A percentile compares a stretch with the other conserved stretches of the same genome.
Conservation (phyloP, 2,888 invertebrate species). For the Tricholauxania praeusta region DNA sequence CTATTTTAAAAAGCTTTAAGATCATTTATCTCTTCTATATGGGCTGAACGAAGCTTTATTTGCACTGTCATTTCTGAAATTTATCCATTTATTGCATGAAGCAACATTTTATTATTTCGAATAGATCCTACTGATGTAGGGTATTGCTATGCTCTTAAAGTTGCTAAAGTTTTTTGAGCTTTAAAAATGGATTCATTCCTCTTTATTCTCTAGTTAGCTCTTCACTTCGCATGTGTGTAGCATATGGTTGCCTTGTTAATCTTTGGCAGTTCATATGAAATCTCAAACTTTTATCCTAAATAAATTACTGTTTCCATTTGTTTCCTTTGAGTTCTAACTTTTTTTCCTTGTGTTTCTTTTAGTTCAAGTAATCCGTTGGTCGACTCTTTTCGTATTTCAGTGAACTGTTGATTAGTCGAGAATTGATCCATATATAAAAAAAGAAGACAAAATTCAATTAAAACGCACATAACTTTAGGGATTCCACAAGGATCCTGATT, state of each 20-base stretch:
- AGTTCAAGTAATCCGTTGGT: neutral
- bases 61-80: too few relatives aligned
- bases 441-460: conserved; percentile 24
- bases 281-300: conserved; percentile 18
- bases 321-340: neutral
- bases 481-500: conserved; percentile 27
- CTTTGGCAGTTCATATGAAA: neutral
- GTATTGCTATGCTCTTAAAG: too few relatives aligned
- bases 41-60: too few relatives aligned
- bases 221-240: neutral
- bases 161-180: too few relatives aligned
- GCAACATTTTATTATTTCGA: too few relatives aligned
- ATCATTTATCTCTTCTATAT: too few relatives aligned
- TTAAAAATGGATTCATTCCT: too few relatives aligned
- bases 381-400: neutral
- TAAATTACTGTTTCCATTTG: conserved; percentile 6
- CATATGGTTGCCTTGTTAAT: neutral
- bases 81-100: too few relatives aligned
- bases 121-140: too few relatives aligned
- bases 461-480: conserved; percentile 16
- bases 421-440: neutral
- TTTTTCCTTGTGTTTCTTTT: neutral
- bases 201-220: too few relatives aligned
- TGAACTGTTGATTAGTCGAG: neutral
- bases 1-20: too few relatives aligned